phyloP scores from a whole-genome alignment of 2,797 vertebrate genomes.

The Helicolenus hilgendorfi region DNA sequence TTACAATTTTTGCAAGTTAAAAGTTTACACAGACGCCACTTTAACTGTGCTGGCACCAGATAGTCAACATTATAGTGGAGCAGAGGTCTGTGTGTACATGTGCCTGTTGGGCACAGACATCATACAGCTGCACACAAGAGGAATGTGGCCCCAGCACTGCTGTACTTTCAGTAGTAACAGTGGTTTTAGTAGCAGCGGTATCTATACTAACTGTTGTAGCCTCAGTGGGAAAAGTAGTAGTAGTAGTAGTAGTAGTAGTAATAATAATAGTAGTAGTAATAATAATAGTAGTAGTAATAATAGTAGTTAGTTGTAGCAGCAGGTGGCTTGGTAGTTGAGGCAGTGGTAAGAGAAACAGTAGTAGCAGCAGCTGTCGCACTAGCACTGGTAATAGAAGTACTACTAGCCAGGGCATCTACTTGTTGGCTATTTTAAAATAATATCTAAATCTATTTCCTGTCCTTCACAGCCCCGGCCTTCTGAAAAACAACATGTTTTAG shows the following conservation, averaged over 20 bases:
- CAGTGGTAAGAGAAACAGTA: slow-evolving; percentile 7
- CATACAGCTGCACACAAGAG: not conserved
- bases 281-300: not conserved
- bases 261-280: not conserved
- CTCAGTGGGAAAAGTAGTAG: not conserved
- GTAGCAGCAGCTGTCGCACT: slow-evolving; percentile 12
- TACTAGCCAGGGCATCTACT: slow-evolving; percentile 9
- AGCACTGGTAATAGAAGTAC: not conserved
- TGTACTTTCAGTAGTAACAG: not conserved
- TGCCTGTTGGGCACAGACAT: slow-evolving; percentile 1
- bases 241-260: not conserved
- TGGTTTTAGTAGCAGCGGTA: not conserved
- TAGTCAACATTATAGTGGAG: not conserved
- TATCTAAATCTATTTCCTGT: slow-evolving; percentile 25
- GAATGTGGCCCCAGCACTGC: not conserved
- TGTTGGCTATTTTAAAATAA: slow-evolving; percentile 27
- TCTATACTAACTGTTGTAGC: not conserved
- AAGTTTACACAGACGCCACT: no score
- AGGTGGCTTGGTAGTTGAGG: slow-evolving; percentile 12
- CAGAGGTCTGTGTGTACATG: not conserved
- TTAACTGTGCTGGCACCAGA: no score
- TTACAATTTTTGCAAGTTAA: no score
- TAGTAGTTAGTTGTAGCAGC: slow-evolving; percentile 25
- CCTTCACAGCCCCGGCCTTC: not conserved
- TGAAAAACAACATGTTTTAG: slow-evolving; percentile 32